Evolutionary conservation across 2,113 vertebrate genomes (phyloP).

Genomic region (Balaenoptera acutorostrata): DNA sequence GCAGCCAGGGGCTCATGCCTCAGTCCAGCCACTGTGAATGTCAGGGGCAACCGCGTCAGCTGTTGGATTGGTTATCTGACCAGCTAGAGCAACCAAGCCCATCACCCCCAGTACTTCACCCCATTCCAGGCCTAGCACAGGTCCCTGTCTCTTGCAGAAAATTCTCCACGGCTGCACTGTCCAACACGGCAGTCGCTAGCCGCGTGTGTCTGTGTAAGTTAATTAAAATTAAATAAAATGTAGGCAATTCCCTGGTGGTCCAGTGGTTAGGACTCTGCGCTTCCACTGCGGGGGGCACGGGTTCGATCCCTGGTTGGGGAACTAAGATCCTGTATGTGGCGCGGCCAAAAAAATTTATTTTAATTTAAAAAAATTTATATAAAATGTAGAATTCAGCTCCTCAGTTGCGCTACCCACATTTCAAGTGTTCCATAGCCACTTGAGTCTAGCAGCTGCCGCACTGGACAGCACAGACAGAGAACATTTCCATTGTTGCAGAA

Average conservation of each 20-base stretch:
- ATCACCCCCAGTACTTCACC: not conserved
- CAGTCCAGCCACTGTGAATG: constrained; percentile 20
- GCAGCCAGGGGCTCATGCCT: not conserved
- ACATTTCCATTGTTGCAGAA: rapidly evolving
- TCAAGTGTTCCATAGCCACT: not conserved
- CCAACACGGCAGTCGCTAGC: not conserved
- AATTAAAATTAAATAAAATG: not conserved
- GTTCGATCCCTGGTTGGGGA: not conserved
- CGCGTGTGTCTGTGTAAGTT: not conserved
- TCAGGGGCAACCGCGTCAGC: not conserved
- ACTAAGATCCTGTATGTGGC: not conserved
- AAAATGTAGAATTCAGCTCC: not conserved
- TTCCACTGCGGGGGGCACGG: not conserved
- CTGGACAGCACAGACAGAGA: not conserved
- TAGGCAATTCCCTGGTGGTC: not conserved
- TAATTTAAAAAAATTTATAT: not conserved
- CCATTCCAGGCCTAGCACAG: not conserved
- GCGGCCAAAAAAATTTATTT: not conserved
- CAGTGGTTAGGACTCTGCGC: not conserved
- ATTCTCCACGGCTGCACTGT: not conserved
- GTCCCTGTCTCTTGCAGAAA: not conserved
- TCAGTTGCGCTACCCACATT: not conserved
- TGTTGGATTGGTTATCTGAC: not conserved
- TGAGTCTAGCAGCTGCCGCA: too few species aligned
- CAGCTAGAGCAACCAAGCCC: not conserved